Base-by-base conservation (phyloP, 2,888 invertebrate genomes). In the Apantesis nais region DNA sequence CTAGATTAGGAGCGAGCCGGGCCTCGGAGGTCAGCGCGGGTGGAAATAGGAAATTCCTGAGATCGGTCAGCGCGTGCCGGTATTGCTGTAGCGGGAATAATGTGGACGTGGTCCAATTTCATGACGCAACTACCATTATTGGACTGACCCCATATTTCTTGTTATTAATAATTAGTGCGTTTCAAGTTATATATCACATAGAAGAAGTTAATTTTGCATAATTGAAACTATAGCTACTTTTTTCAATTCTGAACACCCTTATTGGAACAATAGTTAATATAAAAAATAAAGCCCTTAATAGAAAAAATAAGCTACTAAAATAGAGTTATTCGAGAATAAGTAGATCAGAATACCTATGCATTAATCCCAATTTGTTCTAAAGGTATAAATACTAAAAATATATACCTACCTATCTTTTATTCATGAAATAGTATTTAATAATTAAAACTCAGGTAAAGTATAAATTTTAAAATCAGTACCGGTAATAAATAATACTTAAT, bases 1-100 rank as follows among this genome's bases (percentile, higher is more conserved):
- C 91, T 93, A 94, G 94, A 94, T 94, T 95, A 94, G 92, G 83
- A 85, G 79, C 71, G 76, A 75, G 80, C 70, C 73, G 72, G 73
- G 76, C 72, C 73, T 65, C 74, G 74, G 85, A 85, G 86, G 86
- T 86, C 86, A 83, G 74, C 74, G 81, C 76, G 83, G 83, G 78
- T 78, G 82, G 84, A 85, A 87, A 86, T 85, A 84, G 83, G 85
- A 86, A 86, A 89, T 87, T 87, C 87, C 83, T 82, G 81, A 87
- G 85, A 85, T 84, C 80, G 80, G 73, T 62, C 76, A 78, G 72
- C 78, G 77, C 75, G 80, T 74, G 76, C 68, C 72, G 64, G 76
- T 72, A 74, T 76, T 74, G 72, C 67, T 72, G 74, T 73, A 71
- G 72, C 70, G 77, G 74, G 81, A 75, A 80, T 75, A 76, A 80